Conservation (phyloP, 30 jellyfish, hydroid and myxozoan species). For the Mastigias papua region DNA sequence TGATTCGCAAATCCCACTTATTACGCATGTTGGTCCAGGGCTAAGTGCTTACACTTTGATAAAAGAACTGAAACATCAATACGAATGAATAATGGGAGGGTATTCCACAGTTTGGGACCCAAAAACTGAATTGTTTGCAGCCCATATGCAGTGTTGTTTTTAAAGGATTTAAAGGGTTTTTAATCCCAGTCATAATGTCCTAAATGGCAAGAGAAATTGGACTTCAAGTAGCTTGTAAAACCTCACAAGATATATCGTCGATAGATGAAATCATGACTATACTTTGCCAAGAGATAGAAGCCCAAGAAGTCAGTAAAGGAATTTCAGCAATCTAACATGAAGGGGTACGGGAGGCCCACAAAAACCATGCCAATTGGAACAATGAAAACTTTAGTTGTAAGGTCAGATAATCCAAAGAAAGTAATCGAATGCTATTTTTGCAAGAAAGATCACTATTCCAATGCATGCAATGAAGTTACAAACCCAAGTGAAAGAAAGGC, state of each 20-base stretch:
- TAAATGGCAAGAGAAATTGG: slow-evolving; percentile 51
- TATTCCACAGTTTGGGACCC: no score
- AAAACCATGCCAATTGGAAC: slow-evolving; percentile 9
- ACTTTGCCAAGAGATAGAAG: slow-evolving; percentile 57
- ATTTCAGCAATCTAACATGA: background rate
- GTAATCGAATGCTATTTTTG: slow-evolving; percentile 1
- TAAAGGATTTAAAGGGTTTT: no score
- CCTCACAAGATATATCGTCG: slow-evolving; percentile 66
- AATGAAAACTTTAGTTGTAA: slow-evolving; percentile 14
- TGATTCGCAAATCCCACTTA: no score
- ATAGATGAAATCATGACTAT: slow-evolving; percentile 36
- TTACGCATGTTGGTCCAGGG: no score
- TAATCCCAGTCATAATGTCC: background rate
- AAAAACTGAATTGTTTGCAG: no score
- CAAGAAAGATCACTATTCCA: slow-evolving; percentile 23
- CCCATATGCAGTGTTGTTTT: no score
- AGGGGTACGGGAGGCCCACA: background rate
- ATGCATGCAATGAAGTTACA: slow-evolving; percentile 6
- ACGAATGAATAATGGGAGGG: no score
- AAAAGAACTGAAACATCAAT: no score
- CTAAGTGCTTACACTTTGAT: no score
- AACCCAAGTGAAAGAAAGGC: slow-evolving; percentile 1
- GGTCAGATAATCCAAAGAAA: background rate
- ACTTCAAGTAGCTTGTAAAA: slow-evolving; percentile 55
- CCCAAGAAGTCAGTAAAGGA: slow-evolving; percentile 43